These are phyloP conservation scores for Apotomis turbidana DNA, from an alignment of 2,888 invertebrate genomes.

Conservation along the genomic window DNA sequence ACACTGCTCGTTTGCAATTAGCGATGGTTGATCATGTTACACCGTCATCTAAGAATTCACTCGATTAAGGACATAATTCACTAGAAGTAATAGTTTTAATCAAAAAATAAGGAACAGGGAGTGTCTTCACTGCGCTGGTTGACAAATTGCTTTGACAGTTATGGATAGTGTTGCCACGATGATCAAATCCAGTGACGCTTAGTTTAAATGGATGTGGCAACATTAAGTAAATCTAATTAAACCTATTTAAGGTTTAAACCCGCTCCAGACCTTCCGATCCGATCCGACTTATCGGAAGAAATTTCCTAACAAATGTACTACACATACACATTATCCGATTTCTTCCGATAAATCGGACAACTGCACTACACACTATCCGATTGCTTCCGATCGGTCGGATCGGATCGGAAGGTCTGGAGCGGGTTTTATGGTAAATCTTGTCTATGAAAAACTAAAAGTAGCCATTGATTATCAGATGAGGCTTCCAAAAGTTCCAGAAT, in stretches of 20 bases:
- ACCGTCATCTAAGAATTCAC: constrained; percentile 24
- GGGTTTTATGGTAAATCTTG: not conserved
- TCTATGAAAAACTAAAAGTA: constrained; percentile 12
- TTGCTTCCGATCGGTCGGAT: too few relatives aligned
- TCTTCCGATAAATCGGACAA: too few relatives aligned
- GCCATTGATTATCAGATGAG: not conserved
- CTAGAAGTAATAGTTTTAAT: constrained; percentile 21
- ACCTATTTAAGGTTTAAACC: too few relatives aligned
- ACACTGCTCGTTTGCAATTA: constrained; percentile 11
- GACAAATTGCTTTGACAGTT: constrained; percentile 41
- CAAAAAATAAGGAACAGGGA: constrained; percentile 37
- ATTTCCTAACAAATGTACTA: too few relatives aligned
- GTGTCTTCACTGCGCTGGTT: constrained; percentile 31
- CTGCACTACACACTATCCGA: too few relatives aligned
- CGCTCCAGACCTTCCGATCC: too few relatives aligned
- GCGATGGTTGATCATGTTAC: constrained; percentile 28
- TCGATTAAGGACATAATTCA: constrained; percentile 30
- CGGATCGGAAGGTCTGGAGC: too few relatives aligned
- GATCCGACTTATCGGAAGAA: too few relatives aligned
- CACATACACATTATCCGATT: too few relatives aligned
- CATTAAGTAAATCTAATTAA: not conserved
- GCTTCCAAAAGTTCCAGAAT: too few relatives aligned
- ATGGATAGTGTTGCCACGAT: constrained; percentile 13
- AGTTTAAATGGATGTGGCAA: not conserved
- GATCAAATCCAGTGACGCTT: constrained; percentile 4